Evolutionary conservation across 2,113 vertebrate species (phyloP), one percentile per base, ranked within the genome.

Genomic region (Anolis sagrei): DNA sequence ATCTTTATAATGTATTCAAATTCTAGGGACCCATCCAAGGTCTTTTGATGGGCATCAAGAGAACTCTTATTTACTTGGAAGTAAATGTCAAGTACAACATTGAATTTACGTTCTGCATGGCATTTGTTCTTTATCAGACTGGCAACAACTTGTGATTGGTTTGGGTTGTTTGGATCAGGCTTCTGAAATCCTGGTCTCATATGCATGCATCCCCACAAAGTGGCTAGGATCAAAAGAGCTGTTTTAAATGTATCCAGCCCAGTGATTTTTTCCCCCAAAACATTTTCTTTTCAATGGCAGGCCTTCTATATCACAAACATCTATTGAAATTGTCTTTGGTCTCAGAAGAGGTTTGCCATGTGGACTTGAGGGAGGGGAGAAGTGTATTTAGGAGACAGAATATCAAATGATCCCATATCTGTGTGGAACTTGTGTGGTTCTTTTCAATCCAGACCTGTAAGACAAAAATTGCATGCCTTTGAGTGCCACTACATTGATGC

Each of bases 1-100:
- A 36, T 76, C 29, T 64, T 89, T 80, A 0, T 79, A 84, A 27
- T 19, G 61, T 5, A 11, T 87, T 86, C 79, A 74, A 80, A 83
- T 85, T 48, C 25, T 48, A 2, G 0, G 39, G 39, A 44, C 5
- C 39, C 39, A 44, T 77, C 14, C n/a, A 70, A 61, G 14, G 58
- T 73, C 85, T 70, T 79, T 54, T 81, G 54, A 21, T 0, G 0
- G 89, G 86, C 44, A 5, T 36, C 86, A 79, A 18, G 3, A 6
- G 86, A 86, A n/a, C 70, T 86, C 44, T 86, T n/a, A 10, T 88
- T 84, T 70, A 73, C 75, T 29, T 87, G 81, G 34, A 39, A 72
- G 27, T 44, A 61, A 82, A 19, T 11, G 2, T 25, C 72, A 10
- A 74, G 7, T 44, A 44, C 61, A 61, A 74, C 54, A 39, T 62